Evolutionary conservation across 1,140 invertebrate genomes (phyloP), one percentile per base, ranked within the genome.

Genomic region (Drosophila nannoptera): DNA sequence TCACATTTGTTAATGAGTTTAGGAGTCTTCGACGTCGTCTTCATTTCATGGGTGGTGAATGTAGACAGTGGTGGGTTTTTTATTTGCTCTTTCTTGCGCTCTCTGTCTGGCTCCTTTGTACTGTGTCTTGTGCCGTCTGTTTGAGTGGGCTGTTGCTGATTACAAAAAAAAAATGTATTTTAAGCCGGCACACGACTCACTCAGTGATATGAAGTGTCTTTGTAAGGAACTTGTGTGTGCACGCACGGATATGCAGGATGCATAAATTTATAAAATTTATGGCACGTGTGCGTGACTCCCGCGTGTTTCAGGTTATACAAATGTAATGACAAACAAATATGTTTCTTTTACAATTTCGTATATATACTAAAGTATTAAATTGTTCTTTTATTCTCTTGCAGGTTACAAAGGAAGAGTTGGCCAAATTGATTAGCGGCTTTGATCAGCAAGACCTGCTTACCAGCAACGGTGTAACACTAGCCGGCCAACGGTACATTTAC

Each of bases 401-500:
- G 96, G 94, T 96, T 87, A 94, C 94, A 91, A 96, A 96, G 93
- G 95, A 96, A 80, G 96, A 97, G 91, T 91, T 97, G 75, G 92
- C 93, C 73, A 96, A 96, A 92, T 92, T 97, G 90, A 94, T 95
- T 72, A 93, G 94, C 86, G 95, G 95, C 83, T 97, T 97, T 89
- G 95, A 96, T 76, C 94, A 96, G 90, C 94, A 95, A 91, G 94
- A 95, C 87, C 92, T 95, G 63, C 92, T 97, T 78, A 95, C 95
- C 87, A 95, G 95, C 84, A 93, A 93, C 72, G 96, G 96, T 69
- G 94, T 97, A 63, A 97, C 95, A 91, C 92, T 97, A 91, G 96
- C 95, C 73, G 96, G 95, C 84, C 94, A 93, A 91, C 93, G 96
- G 91, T 97, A 97, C 93, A 97, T 97, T 90, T 97, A 97, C 92